phyloP scores from a whole-genome alignment of 2,113 vertebrate species.

The Elanoides forficatus region DNA sequence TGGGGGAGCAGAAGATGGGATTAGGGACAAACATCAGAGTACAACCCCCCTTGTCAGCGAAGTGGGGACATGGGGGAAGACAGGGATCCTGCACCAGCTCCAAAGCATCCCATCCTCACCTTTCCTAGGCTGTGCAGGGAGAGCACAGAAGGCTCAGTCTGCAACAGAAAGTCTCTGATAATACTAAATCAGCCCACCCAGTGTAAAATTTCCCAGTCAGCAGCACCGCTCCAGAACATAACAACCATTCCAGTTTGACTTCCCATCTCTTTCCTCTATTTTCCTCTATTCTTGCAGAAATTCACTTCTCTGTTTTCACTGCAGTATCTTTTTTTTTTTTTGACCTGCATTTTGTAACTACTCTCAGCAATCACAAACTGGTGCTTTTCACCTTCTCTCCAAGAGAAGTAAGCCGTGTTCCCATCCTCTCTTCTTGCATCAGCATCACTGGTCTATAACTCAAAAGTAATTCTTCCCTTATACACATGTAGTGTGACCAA shows the following conservation, averaged over 20 bases:
- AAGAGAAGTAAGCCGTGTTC: neutral
- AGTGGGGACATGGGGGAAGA: neutral
- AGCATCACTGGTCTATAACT: neutral
- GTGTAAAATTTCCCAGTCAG: neutral
- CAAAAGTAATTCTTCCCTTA: neutral
- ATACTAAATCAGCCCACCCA: neutral
- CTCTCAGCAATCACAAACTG: neutral
- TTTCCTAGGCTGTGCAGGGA: neutral
- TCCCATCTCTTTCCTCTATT: neutral
- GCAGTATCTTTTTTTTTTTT: neutral
- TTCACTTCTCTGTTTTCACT: neutral
- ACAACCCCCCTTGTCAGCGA: neutral
- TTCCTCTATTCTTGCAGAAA: neutral
- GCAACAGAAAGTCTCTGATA: neutral
- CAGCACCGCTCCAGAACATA: neutral
- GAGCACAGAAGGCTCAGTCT: neutral
- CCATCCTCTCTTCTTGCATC: neutral
- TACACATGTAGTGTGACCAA: accelerated
- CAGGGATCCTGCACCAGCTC: neutral
- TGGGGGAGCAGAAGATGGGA: neutral
- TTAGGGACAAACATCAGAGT: neutral
- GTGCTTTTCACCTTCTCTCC: neutral
- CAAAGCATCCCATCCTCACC: neutral
- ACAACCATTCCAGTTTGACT: neutral
- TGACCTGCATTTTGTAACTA: neutral